Conservation (phyloP, 2,113 vertebrate species). For the Cyphomyrus discorhynchus region DNA sequence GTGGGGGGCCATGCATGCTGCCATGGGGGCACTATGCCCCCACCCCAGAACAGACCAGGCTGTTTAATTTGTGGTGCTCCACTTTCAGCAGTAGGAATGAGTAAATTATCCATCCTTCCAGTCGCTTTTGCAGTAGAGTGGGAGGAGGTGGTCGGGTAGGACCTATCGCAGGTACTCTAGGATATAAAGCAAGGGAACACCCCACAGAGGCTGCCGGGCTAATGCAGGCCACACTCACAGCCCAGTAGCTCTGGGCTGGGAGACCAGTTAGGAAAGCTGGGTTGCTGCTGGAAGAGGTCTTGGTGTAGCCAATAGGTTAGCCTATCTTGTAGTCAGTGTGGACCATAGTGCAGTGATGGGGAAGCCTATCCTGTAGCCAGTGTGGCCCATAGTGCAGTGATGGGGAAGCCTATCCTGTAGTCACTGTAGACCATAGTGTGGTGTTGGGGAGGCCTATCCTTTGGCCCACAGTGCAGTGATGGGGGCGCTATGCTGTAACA, state of each 20-base stretch:
- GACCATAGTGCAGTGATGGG: too few relatives aligned
- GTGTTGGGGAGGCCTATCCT: too few relatives aligned
- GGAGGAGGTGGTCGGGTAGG: background rate
- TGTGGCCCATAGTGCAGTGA: too few relatives aligned
- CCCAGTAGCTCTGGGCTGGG: background rate
- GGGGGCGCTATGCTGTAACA: too few relatives aligned
- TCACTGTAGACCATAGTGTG: too few relatives aligned
- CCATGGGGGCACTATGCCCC: background rate
- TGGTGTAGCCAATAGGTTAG: background rate
- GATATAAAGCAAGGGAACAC: background rate
- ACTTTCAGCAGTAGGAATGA: background rate
- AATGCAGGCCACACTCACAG: background rate
- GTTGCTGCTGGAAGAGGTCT: background rate
- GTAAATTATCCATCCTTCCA: background rate
- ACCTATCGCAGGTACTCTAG: background rate
- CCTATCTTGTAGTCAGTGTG: too few relatives aligned
- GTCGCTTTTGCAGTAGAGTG: background rate
- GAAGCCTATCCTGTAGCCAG: too few relatives aligned
- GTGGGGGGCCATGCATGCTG: background rate
- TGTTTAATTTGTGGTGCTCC: background rate
- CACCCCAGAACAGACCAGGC: background rate
- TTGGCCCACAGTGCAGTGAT: too few relatives aligned
- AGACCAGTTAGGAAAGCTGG: background rate
- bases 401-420: too few relatives aligned
- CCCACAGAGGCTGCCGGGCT: background rate